phyloP scores from a whole-genome alignment of 1,140 invertebrate species.

The Thrips palmi region DNA sequence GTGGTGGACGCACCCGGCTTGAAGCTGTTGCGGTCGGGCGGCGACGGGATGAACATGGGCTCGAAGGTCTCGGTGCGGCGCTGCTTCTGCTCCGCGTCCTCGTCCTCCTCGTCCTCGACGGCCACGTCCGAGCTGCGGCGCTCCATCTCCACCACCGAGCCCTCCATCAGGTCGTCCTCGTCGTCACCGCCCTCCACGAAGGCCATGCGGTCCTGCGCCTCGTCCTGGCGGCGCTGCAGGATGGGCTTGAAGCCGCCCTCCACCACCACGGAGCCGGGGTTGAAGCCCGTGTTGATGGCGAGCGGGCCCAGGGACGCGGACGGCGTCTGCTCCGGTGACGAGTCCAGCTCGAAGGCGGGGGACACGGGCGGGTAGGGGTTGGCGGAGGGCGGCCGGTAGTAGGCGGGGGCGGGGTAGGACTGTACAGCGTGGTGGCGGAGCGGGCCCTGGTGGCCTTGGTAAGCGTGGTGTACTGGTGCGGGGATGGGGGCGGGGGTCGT shows the following conservation, averaged over 20 bases:
- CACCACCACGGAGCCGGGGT: conserved; percentile 57
- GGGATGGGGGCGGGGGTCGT: too few species aligned
- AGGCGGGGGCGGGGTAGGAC: not conserved
- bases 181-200: conserved; percentile 64
- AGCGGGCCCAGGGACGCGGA: conserved; percentile 9
- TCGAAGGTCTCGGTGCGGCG: conserved; percentile 40
- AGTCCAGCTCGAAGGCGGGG: conserved; percentile 3
- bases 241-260: conserved; percentile 70
- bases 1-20: conserved; percentile 14
- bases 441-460: not conserved
- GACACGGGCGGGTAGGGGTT: conserved; percentile 3
- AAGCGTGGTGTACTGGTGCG: too few species aligned
- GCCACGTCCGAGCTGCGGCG: conserved; percentile 29
- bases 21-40: conserved; percentile 30
- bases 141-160: conserved; percentile 23
- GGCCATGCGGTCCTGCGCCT: conserved; percentile 32
- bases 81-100: conserved; percentile 23
- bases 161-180: conserved; percentile 58
- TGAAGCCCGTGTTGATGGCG: conserved; percentile 52
- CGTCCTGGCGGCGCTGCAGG: conserved; percentile 30
- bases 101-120: conserved; percentile 21
- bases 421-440: not conserved
- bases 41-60: conserved; percentile 54
- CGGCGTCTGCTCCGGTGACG: conserved; percentile 4
- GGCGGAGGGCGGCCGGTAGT: not conserved